A percentile compares a stretch with the other conserved stretches of the same genome.
phyloP scores from a whole-genome alignment of 2,888 invertebrate species.

The Dryomyza anilis region DNA sequence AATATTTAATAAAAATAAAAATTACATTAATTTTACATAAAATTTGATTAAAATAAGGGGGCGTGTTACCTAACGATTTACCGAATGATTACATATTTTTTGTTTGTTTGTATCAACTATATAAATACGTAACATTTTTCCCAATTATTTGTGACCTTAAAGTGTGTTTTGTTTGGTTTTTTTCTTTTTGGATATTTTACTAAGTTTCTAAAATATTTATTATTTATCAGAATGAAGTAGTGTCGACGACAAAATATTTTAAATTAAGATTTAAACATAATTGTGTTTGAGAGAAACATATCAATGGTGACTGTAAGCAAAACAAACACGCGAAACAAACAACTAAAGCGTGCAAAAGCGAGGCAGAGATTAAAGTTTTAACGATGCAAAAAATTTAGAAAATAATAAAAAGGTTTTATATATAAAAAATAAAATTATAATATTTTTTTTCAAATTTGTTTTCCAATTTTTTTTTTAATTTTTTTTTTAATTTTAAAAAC shows the following conservation, averaged over 20 bases:
- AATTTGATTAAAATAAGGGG: background rate
- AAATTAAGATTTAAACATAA: background rate
- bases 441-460: slow-evolving; percentile 7
- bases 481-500: background rate
- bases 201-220: too few relatives aligned
- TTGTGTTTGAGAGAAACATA: background rate
- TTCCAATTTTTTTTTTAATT: background rate
- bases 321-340: slow-evolving; percentile 28
- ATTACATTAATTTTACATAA: background rate
- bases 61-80: slow-evolving; percentile 14
- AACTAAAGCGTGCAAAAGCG: slow-evolving; percentile 23
- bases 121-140: slow-evolving; percentile 56
- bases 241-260: too few relatives aligned
- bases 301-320: slow-evolving; percentile 10
- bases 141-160: slow-evolving; percentile 61
- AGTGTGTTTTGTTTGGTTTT: slow-evolving; percentile 54
- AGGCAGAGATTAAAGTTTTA: background rate
- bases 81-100: background rate
- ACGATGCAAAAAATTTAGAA: background rate
- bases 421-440: background rate
- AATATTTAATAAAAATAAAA: background rate
- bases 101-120: slow-evolving; percentile 25
- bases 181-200: background rate
- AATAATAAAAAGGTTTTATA: background rate
- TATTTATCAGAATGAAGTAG: too few relatives aligned